phyloP scores from a whole-genome alignment of 2,888 invertebrate species.

The Drosophila crucigera region DNA sequence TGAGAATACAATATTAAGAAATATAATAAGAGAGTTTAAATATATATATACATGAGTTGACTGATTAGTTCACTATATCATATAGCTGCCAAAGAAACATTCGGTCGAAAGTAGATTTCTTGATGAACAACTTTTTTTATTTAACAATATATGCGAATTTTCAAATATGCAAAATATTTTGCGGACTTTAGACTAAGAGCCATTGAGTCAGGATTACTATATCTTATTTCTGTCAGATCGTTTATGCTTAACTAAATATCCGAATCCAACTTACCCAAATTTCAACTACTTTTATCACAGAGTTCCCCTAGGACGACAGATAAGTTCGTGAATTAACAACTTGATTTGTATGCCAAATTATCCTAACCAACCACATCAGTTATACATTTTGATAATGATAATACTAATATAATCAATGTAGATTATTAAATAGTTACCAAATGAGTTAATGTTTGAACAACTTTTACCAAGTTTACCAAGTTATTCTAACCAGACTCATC shows the following conservation, averaged over 20 bases:
- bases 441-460: not conserved
- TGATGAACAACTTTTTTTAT: not conserved
- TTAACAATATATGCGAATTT: not conserved
- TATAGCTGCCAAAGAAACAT: not conserved
- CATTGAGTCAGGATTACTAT: not conserved
- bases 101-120: rapidly evolving
- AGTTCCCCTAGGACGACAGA: not conserved
- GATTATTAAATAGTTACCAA: no score
- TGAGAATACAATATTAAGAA: not conserved
- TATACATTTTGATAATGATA: not conserved
- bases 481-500: not conserved
- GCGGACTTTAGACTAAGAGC: not conserved
- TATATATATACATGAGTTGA: not conserved
- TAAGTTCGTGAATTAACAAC: not conserved
- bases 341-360: not conserved
- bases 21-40: not conserved
- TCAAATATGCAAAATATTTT: not conserved
- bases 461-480: not conserved
- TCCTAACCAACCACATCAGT: not conserved
- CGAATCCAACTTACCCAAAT: not conserved
- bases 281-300: not conserved
- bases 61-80: not conserved
- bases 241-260: not conserved
- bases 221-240: not conserved
- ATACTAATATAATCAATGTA: not conserved